Evolutionary conservation across 2,113 vertebrate species (phyloP), one percentile per base, ranked within the genome.

Genomic region (Ptyas mucosa): DNA sequence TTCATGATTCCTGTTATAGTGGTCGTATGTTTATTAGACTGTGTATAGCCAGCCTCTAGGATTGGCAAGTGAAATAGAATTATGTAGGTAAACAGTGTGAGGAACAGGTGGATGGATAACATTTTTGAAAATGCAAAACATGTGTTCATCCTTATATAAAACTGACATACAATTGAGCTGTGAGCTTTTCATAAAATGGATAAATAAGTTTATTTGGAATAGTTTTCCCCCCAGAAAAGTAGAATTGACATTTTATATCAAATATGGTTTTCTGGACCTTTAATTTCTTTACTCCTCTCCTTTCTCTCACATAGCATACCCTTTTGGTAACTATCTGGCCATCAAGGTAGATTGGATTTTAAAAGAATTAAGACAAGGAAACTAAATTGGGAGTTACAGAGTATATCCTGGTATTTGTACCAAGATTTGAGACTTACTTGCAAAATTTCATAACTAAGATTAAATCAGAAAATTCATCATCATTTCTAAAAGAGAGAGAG

Each of bases 41-140:
- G 7, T 91, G 0, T 39, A 0, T 58, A 85, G 23, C 24, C 0
- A 85, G 46, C 0, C 21, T 90, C 43, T 34, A 52, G 21, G 7
- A 29, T 4, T 90, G 58, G 26, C 20, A 81, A 3, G 52, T 75
- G 26, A 4, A 69, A 49, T 52, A 69, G 61, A 52, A 61, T 64
- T 53, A 69, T 69, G 12, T 12, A 69, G 11, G 14, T 69, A 69
- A 69, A n/a, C 29, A 69, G 64, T 69, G 64, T n/a, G 29, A 69
- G 64, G 29, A 64, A 39, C 20, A 20, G 61, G 26, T 24, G 55
- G 23, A 43, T 52, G 10, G 7, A 26, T 58, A 24, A 23, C 11
- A 10, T 89, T 89, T 89, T 46, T 64, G 3, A 24, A 49, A 61
- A 46, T 58, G 54, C 9, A 24, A 89, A 46, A 24, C 11, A 15